Conservation (phyloP, 2,888 invertebrate genomes). For the Dinocampus coccinellae region DNA sequence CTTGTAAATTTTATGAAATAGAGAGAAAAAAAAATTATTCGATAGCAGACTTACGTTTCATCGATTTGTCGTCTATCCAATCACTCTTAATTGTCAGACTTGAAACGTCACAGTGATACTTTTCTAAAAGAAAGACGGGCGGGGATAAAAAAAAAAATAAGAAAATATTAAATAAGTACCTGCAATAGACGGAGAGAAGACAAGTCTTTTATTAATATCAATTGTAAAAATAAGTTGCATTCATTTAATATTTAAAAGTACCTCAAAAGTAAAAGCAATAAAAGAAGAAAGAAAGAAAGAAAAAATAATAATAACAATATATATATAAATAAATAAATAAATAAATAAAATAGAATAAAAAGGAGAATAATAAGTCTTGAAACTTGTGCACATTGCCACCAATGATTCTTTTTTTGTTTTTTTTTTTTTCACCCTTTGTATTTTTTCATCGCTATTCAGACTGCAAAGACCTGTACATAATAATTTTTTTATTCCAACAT, state of each 20-base stretch:
- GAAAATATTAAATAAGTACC: background rate
- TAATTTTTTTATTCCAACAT: too few relatives aligned
- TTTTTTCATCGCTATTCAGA: too few relatives aligned
- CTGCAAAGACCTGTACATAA: too few relatives aligned
- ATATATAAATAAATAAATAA: too few relatives aligned
- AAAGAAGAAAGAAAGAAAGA: background rate
- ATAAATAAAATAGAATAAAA: too few relatives aligned
- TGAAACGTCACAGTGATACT: constrained; percentile 2
- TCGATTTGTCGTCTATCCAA: constrained; percentile 29
- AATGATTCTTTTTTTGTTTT: background rate
- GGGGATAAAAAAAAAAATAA: background rate
- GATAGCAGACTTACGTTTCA: constrained; percentile 13
- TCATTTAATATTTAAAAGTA: constrained; percentile 12
- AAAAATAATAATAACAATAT: background rate
- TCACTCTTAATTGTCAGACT: constrained; percentile 32
- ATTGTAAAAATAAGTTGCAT: constrained; percentile 16
- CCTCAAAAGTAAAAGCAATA: constrained; percentile 10
- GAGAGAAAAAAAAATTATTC: constrained; percentile 1
- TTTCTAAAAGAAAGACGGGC: background rate
- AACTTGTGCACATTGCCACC: background rate
- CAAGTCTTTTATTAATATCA: constrained; percentile 29
- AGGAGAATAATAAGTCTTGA: too few relatives aligned
- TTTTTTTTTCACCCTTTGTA: too few relatives aligned
- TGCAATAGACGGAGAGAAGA: background rate
- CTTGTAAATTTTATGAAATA: background rate